Percentiles rank a stretch among this genome's conserved stretches.
phyloP scores from a whole-genome alignment of 1,140 invertebrate genomes.

The Bombus vancouverensis region DNA sequence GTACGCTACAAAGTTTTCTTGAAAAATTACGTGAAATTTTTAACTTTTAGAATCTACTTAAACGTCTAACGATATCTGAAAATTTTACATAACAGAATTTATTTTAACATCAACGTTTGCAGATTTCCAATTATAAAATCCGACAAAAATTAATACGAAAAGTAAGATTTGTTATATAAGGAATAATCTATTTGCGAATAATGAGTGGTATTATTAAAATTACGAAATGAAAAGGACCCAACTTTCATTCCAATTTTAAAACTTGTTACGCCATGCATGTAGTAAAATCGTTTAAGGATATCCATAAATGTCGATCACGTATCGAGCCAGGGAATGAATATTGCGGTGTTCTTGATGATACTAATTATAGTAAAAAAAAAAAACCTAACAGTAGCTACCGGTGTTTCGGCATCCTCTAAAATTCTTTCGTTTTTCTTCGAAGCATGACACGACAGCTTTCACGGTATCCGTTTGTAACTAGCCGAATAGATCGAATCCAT shows the following conservation, averaged over 20 bases:
- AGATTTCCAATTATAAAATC: background rate
- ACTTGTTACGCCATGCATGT: background rate
- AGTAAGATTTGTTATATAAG: background rate
- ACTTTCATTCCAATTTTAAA: background rate
- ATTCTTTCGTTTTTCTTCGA: conserved; percentile 60
- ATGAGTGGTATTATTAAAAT: background rate
- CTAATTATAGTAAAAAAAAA: conserved; percentile 20
- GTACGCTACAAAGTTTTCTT: too few species aligned
- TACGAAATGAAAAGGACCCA: background rate
- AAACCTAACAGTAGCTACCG: conserved; percentile 69
- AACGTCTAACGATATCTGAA: too few species aligned
- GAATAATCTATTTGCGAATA: background rate
- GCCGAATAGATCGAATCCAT: conserved; percentile 41
- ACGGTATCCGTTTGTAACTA: conserved; percentile 55
- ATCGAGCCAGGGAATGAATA: background rate
- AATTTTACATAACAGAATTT: too few species aligned
- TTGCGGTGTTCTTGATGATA: conserved; percentile 21
- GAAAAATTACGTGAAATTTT: background rate
- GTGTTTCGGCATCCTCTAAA: conserved; percentile 73
- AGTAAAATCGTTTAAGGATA: background rate
- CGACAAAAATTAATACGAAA: background rate
- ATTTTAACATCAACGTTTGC: too few species aligned
- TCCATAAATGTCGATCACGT: conserved; percentile 18
- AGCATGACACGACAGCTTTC: conserved; percentile 67
- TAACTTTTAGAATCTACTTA: background rate